Evolutionary conservation across 1,140 invertebrate genomes (phyloP), one percentile per base, ranked within the genome.

Genomic region (Hestina assimilis): DNA sequence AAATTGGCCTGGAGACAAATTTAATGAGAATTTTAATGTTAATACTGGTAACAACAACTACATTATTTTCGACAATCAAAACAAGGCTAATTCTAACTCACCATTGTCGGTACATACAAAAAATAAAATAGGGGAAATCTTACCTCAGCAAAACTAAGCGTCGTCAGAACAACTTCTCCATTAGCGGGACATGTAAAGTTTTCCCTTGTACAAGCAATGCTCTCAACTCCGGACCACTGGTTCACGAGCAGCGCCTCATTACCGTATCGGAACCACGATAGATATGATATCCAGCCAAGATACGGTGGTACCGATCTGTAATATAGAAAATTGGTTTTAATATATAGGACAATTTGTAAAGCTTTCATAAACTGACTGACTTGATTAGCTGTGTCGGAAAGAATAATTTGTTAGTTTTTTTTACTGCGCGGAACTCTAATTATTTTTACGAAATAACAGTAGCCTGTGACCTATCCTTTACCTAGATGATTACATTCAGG

Each of bases 181-280:
- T 91, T 93, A 48, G 89, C 91, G 0, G 93, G 93, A 75, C 95
- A 96, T 2, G 94, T 93, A 8, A 92, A 90, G 76, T 94, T 95
- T 51, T 90, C 90, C 21, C 90, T 83, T 29, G 93, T 93, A 79
- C 95, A 95, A 6, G 90, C 90, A 63, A 96, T 96, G 11, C 82
- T 76, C 7, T 93, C 91, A 12, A 97, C 90, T 9, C 93, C 92
- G 0, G 90, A 81, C 97, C 97, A 99, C 78, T 99, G 97, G 87
- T 98, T 98, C 40, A 99, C 94, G n/a, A 96, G 89, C 0, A 99
- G 87, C 0, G 96, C 95, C 89, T 98, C 97, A 86, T 97, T 98
- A 31, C 95, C 96, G 81, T 98, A 99, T 40, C 94, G 92, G 87
- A 99, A 98, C 96, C 98, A 99, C 0, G 97, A 98, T 11, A 99